Evolutionary conservation across 2,888 invertebrate genomes (phyloP).

Genomic region (Cheilosia vernalis): DNA sequence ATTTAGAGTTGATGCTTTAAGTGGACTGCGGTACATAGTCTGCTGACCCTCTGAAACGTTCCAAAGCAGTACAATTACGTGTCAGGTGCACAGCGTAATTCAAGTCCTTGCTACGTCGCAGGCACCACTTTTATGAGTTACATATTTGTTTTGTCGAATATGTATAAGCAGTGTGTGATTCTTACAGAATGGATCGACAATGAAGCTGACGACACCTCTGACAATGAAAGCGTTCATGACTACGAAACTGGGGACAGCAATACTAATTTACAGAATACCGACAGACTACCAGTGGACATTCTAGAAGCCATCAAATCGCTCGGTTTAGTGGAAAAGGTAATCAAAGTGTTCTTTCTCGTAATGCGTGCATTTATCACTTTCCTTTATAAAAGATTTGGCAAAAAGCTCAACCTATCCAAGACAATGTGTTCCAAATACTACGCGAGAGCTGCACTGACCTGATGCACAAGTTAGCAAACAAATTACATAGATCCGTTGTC

Average conservation of each 20-base stretch:
- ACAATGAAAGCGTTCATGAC: conserved; percentile 82
- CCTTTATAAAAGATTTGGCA: conserved; percentile 78
- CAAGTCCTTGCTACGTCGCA: too few relatives aligned
- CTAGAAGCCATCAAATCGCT: conserved; percentile 86
- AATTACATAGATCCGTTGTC: neutral
- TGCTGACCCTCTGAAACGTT: too few relatives aligned
- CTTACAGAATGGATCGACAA: conserved; percentile 82
- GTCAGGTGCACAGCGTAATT: too few relatives aligned
- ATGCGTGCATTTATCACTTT: neutral
- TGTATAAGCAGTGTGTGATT: neutral
- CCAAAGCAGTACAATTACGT: too few relatives aligned
- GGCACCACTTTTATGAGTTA: too few relatives aligned
- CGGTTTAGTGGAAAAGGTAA: conserved; percentile 86
- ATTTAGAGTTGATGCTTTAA: too few relatives aligned
- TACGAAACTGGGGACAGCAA: conserved; percentile 78
- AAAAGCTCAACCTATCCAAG: conserved; percentile 83
- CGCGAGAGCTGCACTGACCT: conserved; percentile 84
- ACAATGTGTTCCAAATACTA: conserved; percentile 85
- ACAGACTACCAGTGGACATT: conserved; percentile 85
- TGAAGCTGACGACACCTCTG: conserved; percentile 83
- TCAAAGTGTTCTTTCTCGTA: neutral
- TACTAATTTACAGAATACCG: conserved; percentile 80
- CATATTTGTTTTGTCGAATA: too few relatives aligned
- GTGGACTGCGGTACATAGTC: too few relatives aligned
- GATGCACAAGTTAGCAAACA: conserved; percentile 83